phyloP scores from a whole-genome alignment of 2,888 invertebrate species.

The Sesia apiformis region DNA sequence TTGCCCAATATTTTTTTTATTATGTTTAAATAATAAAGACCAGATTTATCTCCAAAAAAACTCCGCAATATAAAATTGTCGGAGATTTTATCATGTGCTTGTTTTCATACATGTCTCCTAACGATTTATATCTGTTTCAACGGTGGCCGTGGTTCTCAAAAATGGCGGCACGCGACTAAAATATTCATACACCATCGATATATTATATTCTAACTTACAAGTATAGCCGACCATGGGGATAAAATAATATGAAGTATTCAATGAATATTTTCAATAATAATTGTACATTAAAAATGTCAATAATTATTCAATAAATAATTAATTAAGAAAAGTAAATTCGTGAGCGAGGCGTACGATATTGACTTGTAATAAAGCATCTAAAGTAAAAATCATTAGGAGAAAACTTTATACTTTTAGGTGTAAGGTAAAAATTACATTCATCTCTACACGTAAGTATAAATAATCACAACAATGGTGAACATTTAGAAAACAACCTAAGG shows the following conservation, averaged over 20 bases:
- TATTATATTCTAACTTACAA: not conserved
- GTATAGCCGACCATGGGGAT: not conserved
- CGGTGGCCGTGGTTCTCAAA: too few relatives aligned
- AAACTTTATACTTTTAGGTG: not conserved
- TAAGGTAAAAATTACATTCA: not conserved
- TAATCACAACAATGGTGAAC: not conserved
- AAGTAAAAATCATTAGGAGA: not conserved
- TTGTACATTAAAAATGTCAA: not conserved
- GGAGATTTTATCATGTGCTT: too few relatives aligned
- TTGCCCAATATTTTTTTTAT: too few relatives aligned
- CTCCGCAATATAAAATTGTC: too few relatives aligned
- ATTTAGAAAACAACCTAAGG: not conserved
- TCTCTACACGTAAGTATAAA: not conserved
- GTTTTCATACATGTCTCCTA: too few relatives aligned
- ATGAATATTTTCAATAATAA: not conserved
- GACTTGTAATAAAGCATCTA: not conserved
- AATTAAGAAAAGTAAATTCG: not conserved
- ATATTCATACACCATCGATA: too few relatives aligned
- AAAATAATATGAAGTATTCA: not conserved
- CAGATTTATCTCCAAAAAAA: too few relatives aligned
- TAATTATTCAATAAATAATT: too few relatives aligned
- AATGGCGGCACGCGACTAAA: too few relatives aligned
- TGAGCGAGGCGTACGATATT: not conserved
- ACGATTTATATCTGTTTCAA: too few relatives aligned
- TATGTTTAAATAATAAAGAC: too few relatives aligned